Evolutionary conservation across 2,113 vertebrate genomes (phyloP).

Genomic region (Eonycteris spelaea): DNA sequence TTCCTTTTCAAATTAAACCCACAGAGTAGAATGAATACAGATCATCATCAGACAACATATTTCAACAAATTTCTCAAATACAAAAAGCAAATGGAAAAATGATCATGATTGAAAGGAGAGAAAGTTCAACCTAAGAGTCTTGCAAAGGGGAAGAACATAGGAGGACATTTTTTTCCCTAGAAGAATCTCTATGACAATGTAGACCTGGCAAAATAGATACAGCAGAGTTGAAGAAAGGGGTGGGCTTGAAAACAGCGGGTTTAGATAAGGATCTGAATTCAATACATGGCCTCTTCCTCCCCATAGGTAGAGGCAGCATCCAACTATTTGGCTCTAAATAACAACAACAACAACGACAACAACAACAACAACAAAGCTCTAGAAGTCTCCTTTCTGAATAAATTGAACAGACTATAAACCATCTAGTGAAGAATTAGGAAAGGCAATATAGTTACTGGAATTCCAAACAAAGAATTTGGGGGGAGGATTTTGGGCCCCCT

Average conservation of each 20-base stretch:
- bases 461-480: neutral
- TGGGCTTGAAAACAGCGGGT: neutral
- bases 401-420: neutral
- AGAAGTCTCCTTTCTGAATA: neutral
- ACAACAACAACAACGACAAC: neutral
- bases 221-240: neutral
- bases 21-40: neutral
- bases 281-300: neutral
- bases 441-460: neutral
- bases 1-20: neutral
- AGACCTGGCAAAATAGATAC: neutral
- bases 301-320: neutral
- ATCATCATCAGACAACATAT: neutral
- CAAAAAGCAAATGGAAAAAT: neutral
- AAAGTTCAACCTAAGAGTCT: neutral
- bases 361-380: neutral
- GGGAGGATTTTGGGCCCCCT: neutral
- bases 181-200: neutral
- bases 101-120: neutral
- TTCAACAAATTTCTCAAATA: constrained; percentile 1
- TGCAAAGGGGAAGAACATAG: neutral
- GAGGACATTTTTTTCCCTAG: neutral
- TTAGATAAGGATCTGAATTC: neutral
- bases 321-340: neutral
- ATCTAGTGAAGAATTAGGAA: neutral